These are phyloP conservation scores for Homarus gammarus DNA, from an alignment of 2,888 invertebrate species.

Conservation along the genomic window DNA sequence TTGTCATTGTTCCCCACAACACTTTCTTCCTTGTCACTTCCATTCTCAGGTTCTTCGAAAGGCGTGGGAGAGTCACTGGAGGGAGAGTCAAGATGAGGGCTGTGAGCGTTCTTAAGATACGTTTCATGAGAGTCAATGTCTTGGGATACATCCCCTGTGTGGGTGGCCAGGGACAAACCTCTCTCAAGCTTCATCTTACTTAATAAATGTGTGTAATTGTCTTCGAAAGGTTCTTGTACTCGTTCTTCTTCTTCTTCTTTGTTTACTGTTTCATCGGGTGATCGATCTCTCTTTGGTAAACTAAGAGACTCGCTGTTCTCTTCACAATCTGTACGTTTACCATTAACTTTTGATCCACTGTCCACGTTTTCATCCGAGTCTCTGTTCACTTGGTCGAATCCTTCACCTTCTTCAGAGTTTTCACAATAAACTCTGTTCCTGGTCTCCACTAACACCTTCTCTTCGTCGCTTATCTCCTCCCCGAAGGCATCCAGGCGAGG, in stretches of 20 bases:
- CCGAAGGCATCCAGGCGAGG: background rate
- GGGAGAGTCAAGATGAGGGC: background rate
- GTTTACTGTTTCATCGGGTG: background rate
- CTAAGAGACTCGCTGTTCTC: background rate
- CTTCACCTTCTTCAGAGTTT: slow-evolving; percentile 19
- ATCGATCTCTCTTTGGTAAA: background rate
- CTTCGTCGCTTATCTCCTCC: background rate
- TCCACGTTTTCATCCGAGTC: background rate
- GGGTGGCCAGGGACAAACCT: slow-evolving; percentile 30
- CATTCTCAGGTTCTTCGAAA: background rate
- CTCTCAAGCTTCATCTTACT: slow-evolving; percentile 56
- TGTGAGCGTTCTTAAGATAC: background rate
- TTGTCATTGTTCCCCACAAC: background rate
- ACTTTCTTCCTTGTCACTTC: background rate
- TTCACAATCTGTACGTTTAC: background rate
- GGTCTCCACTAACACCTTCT: background rate
- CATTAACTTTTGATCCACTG: background rate
- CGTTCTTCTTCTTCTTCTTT: background rate
- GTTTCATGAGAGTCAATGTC: background rate
- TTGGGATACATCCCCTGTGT: background rate
- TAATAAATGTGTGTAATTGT: slow-evolving; percentile 17
- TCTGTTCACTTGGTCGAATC: slow-evolving; percentile 18
- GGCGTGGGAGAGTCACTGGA: background rate
- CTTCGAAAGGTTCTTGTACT: background rate
- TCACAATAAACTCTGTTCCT: background rate